A percentile compares a stretch with the other conserved stretches of the same genome.
Conservation (phyloP, 2,797 vertebrate species). For the Parotocinclus haroldoi region DNA sequence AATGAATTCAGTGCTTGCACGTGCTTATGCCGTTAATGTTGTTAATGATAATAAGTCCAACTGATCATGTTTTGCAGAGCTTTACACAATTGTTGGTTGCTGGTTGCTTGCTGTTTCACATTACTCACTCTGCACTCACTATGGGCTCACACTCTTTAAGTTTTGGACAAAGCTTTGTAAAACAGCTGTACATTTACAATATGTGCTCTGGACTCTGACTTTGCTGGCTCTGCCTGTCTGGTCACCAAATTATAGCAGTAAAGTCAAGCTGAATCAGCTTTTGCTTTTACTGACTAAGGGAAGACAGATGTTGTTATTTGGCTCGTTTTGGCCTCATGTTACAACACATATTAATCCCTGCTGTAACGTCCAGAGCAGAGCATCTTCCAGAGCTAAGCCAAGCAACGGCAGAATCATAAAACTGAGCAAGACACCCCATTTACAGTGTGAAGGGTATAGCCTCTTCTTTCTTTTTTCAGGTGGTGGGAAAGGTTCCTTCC, state of each 20-base stretch:
- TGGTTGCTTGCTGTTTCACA: no score
- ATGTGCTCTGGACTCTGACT: slow-evolving; percentile 2
- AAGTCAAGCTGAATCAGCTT: slow-evolving; percentile 26
- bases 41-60: neutral
- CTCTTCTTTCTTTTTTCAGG: slow-evolving; percentile 32
- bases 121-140: no score
- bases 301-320: slow-evolving; percentile 45
- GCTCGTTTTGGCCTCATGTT: slow-evolving; percentile 20
- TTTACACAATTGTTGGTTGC: no score
- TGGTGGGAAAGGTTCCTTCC: slow-evolving; percentile 53
- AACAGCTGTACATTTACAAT: neutral
- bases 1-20: neutral
- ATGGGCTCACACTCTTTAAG: no score
- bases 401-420: slow-evolving; percentile 4
- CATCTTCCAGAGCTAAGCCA: neutral
- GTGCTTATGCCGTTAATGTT: no score
- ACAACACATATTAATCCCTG: slow-evolving; percentile 17
- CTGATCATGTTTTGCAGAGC: no score
- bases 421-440: slow-evolving; percentile 15
- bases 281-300: slow-evolving; percentile 27
- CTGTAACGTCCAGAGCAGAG: slow-evolving; percentile 10
- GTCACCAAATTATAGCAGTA: slow-evolving; percentile 25
- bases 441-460: slow-evolving; percentile 3
- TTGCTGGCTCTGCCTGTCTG: slow-evolving; percentile 19
- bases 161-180: neutral